These are phyloP conservation scores for Pachyuromys duprasi DNA, from an alignment of 2,797 vertebrate genomes.

Conservation along the genomic window DNA sequence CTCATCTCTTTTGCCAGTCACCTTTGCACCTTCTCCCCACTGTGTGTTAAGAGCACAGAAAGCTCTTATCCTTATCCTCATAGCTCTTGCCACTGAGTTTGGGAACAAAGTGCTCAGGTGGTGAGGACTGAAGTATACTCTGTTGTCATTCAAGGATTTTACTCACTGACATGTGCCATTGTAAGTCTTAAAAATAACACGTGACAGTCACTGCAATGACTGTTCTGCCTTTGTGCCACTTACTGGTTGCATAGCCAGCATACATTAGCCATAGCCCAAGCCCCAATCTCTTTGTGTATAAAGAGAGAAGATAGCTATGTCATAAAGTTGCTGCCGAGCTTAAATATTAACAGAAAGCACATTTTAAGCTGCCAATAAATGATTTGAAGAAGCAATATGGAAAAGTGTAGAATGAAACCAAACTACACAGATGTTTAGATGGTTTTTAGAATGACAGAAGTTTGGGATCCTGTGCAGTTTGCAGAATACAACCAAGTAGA, in stretches of 20 bases:
- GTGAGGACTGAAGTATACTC: neutral
- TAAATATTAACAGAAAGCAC: neutral
- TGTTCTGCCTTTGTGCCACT: neutral
- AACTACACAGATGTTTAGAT: neutral
- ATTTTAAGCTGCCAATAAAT: neutral
- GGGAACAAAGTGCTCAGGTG: neutral
- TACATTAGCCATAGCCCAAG: neutral
- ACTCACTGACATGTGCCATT: neutral
- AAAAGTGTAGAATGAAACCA: neutral
- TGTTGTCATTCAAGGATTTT: neutral
- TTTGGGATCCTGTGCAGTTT: neutral
- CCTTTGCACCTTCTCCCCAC: neutral
- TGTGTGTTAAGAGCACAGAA: neutral
- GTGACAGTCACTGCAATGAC: neutral
- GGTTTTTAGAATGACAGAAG: slow-evolving; percentile 8
- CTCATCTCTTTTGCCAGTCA: neutral
- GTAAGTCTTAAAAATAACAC: neutral
- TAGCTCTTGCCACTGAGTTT: too few relatives aligned
- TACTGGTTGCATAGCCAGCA: rapidly evolving
- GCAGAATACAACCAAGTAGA: neutral
- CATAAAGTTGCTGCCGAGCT: neutral
- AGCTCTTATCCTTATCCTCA: neutral
- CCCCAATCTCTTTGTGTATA: neutral
- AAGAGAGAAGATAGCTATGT: neutral
- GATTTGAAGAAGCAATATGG: neutral